Percentiles rank a stretch among this genome's conserved stretches.
phyloP scores from a whole-genome alignment of 2,113 vertebrate species.

The Agapornis roseicollis region DNA sequence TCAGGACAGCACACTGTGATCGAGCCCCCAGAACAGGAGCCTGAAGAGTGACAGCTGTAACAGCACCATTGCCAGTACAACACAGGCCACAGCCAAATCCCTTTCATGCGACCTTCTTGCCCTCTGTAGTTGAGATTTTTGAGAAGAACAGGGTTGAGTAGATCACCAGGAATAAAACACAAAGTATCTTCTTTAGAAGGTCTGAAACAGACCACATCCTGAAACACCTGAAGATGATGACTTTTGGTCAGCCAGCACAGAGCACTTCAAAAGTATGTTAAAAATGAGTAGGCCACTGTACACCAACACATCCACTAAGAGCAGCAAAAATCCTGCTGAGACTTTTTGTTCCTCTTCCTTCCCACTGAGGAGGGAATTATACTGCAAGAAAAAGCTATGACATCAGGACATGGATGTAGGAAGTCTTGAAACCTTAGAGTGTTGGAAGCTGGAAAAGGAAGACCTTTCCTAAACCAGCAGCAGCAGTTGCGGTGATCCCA shows the following conservation, averaged over 20 bases:
- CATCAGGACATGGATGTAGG: background rate
- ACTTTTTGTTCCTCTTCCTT: background rate
- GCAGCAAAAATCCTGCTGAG: background rate
- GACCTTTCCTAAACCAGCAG: background rate
- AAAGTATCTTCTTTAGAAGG: background rate
- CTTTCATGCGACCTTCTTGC: background rate
- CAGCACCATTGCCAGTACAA: background rate
- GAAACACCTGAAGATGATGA: background rate
- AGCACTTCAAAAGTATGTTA: background rate
- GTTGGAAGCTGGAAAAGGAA: background rate
- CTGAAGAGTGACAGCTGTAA: background rate
- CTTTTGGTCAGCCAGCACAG: background rate
- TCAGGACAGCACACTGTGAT: background rate
- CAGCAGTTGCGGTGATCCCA: background rate
- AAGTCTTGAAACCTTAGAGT: background rate
- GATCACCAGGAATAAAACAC: background rate
- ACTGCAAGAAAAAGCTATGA: background rate
- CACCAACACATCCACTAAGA: background rate
- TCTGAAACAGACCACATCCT: background rate
- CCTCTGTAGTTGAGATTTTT: background rate
- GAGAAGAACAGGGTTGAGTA: background rate
- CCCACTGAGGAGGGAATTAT: background rate
- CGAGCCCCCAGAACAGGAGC: accelerated
- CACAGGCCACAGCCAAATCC: background rate
- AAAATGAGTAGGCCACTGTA: background rate